Base-by-base conservation (phyloP, 1,140 invertebrate genomes). In the Leptinotarsa undecemlineata region DNA sequence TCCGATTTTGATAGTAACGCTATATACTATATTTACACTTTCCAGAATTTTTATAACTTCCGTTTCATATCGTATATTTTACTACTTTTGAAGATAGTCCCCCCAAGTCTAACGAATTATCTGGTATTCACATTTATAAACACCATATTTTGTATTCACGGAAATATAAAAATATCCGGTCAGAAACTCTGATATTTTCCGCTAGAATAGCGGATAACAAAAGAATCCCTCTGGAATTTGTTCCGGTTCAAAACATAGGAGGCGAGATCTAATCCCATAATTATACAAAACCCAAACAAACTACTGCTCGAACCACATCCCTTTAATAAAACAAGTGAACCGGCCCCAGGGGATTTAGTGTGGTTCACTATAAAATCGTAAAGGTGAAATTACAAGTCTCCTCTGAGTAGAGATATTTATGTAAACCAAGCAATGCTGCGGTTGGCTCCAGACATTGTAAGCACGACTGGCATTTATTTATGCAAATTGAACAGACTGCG, bases 361-460 rank as follows among this genome's bases (percentile, higher is more conserved):
- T 73, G 79, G 80, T 80, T 81, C 80, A 77, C 78, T 78, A 79
- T 81, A 72, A 76, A 81, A 80, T 79, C 78, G 78, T 81, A 81
- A 82, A 81, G 79, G 80, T 79, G 74, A 76, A 82, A 82, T 82
- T 81, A 82, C 81, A 81, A 80, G 79, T 80, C 77, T 79, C 77
- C 64, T 75, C 77, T 74, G 79, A 78, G 76, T 78, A 77, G 78
- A 78, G 79, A 81, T 80, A 81, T 81, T 82, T 81, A 82, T 81
- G 78, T 79, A 79, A 78, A 78, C 79, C 77, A 74, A 71, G 62
- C 77, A 78, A 73, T 76, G 68, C 48, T 69, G 68, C 21, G 68
- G 68, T 69, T 47, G 33, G 68, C 33, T 48, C 33, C 21, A 69
- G 68, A 69, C 17, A 69, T 69, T 48, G n/a, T 48, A 19, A 48